Evolutionary conservation across 2,888 invertebrate species (phyloP), one percentile per base, ranked within the genome.

Genomic region (Drosophila flavopinicola): DNA sequence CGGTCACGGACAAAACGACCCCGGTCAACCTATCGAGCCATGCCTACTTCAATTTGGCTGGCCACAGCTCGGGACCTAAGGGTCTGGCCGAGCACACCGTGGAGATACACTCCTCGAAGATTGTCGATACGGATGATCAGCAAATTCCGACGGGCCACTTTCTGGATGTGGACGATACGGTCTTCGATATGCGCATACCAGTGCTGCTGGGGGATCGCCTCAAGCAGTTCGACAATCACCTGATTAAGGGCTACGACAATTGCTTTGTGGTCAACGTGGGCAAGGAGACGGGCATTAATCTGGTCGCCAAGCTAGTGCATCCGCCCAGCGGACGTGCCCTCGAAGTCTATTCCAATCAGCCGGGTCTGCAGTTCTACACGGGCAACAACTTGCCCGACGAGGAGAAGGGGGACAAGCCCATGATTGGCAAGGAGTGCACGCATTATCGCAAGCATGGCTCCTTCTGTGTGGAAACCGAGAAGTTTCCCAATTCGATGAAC

Each of bases 301-400:
- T 76, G 32, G 68, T 83, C 27, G 83, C 76, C 13, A 85, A 76
- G 33, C 30, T 87, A 0, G 29, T 54, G 6, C 96, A 96, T 90
- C 94, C 94, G 0, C 79, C 89, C 6, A 93, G 93, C 29, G 97
- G 97, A 0, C 93, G 97, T 59, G 93, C 93, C 20, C 88, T 98
- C 70, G 96, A 97, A 88, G 93, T 97, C 0, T 94, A 94, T 78
- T 95, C 96, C 44, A 95, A 97, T 89, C 96, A 97, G 88, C 97
- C 97, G 0, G 98, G 97, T 0, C 93, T 98, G 65, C 97, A 98
- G 90, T 95, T 98, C 87, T 98, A 98, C 89, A 97, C 97, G 0
- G 93, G 95, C 0, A 96, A 97, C 88, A 92, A 92, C 65, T 91
- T 97, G 13, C 96, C 96, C 0, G 93, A 94, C 76, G 92, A 92